These are phyloP conservation scores for Phainopepla nitens DNA, from an alignment of 2,113 vertebrate species.

Conservation along the genomic window DNA sequence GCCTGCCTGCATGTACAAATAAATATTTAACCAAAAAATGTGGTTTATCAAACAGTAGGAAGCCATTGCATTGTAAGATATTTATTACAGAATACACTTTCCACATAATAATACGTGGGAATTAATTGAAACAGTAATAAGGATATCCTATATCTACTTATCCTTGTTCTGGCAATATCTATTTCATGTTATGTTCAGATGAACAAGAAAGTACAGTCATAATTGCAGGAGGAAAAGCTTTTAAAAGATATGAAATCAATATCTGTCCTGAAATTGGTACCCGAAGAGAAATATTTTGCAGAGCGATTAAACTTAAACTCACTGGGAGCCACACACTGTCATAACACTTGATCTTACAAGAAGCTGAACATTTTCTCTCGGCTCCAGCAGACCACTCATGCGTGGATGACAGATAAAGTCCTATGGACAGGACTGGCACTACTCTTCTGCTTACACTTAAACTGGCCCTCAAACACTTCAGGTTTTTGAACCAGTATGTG, in stretches of 20 bases:
- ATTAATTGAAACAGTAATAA: conserved; percentile 5
- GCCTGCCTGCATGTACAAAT: background rate
- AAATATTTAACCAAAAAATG: background rate
- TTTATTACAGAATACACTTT: conserved; percentile 11
- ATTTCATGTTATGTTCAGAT: conserved; percentile 24
- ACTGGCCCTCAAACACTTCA: background rate
- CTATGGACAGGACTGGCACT: background rate
- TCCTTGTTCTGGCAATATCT: conserved; percentile 5
- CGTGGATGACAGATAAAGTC: background rate
- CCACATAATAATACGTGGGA: background rate
- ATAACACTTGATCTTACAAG: conserved; percentile 2
- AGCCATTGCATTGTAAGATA: background rate
- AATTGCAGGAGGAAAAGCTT: conserved; percentile 9
- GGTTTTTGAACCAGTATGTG: background rate
- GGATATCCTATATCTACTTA: background rate
- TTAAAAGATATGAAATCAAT: conserved; percentile 39
- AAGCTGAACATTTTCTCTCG: background rate
- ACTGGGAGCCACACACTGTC: background rate
- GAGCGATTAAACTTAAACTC: background rate
- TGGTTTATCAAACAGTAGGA: background rate
- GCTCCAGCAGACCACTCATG: background rate
- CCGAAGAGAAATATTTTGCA: conserved; percentile 29
- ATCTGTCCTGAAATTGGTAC: conserved; percentile 24
- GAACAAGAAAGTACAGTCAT: conserved; percentile 18
- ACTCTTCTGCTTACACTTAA: background rate